Percentiles rank a stretch among this genome's conserved stretches.
Conservation (phyloP, 2,888 invertebrate genomes). For the Chalcosyrphus nemorum region DNA sequence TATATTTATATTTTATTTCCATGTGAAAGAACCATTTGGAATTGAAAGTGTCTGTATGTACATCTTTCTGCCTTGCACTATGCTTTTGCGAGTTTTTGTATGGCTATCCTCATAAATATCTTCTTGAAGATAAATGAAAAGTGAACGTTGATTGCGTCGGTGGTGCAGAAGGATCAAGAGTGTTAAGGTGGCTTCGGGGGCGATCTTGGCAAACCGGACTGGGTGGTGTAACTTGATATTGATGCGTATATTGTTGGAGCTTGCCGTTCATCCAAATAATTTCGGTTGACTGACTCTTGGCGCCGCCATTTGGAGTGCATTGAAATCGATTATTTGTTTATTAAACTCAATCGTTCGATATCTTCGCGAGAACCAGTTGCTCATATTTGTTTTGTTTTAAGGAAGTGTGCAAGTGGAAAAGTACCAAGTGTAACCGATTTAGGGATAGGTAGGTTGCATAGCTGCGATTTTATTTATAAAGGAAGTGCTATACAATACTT, state of each 20-base stretch:
- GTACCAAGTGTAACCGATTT: no score
- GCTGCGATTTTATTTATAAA: no score
- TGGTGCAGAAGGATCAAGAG: not conserved
- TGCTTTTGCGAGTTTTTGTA: not conserved
- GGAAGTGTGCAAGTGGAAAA: not conserved
- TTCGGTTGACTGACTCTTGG: constrained; percentile 20
- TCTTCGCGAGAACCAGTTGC: not conserved
- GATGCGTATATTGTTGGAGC: not conserved
- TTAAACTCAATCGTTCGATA: not conserved
- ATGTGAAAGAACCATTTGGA: not conserved
- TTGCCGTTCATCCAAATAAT: constrained; percentile 13
- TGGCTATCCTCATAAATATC: constrained; percentile 18
- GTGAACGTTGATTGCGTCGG: constrained; percentile 7
- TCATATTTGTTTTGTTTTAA: not conserved
- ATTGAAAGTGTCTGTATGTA: not conserved
- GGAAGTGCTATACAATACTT: no score
- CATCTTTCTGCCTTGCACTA: not conserved
- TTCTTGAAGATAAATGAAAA: constrained; percentile 41
- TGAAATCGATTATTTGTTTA: not conserved
- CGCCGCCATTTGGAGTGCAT: not conserved
- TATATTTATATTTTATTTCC: not conserved
- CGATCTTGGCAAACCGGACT: constrained; percentile 47
- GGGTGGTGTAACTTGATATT: constrained; percentile 43
- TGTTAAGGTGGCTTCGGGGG: constrained; percentile 24
- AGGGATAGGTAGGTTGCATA: no score